Percentiles rank a stretch among this genome's conserved stretches.
These are phyloP conservation scores for Lophotriccus pileatus DNA, from an alignment of 2,797 vertebrate species.

Conservation along the genomic window DNA sequence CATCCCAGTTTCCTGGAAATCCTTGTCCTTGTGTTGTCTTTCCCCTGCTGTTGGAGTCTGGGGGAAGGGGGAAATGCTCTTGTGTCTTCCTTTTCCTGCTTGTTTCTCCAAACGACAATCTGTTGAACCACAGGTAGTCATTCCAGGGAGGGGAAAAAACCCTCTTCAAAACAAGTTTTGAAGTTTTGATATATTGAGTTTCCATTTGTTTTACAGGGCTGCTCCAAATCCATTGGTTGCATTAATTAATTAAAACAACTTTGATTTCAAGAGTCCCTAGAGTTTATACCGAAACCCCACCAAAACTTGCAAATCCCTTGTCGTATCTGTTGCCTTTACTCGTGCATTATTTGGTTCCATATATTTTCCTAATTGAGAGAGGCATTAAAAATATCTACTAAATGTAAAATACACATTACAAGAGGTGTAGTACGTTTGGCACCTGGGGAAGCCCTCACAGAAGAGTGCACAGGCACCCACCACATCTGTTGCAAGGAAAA, in stretches of 20 bases:
- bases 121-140: background rate
- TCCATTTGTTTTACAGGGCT: background rate
- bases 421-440: background rate
- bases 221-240: background rate
- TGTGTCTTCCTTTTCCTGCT: background rate
- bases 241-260: background rate
- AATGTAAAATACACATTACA: background rate
- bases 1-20: background rate
- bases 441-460: rapidly evolving
- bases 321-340: background rate
- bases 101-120: background rate
- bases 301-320: background rate
- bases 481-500: background rate
- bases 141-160: background rate
- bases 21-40: background rate
- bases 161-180: background rate
- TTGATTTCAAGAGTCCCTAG: background rate
- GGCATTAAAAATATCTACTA: background rate
- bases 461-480: rapidly evolving
- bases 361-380: background rate
- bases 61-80: background rate
- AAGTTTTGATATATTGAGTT: background rate
- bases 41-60: background rate
- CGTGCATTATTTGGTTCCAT: rapidly evolving
- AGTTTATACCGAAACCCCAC: background rate